Conservation (phyloP, 64 coral and sea anemone genomes). For the Montipora cactus region DNA sequence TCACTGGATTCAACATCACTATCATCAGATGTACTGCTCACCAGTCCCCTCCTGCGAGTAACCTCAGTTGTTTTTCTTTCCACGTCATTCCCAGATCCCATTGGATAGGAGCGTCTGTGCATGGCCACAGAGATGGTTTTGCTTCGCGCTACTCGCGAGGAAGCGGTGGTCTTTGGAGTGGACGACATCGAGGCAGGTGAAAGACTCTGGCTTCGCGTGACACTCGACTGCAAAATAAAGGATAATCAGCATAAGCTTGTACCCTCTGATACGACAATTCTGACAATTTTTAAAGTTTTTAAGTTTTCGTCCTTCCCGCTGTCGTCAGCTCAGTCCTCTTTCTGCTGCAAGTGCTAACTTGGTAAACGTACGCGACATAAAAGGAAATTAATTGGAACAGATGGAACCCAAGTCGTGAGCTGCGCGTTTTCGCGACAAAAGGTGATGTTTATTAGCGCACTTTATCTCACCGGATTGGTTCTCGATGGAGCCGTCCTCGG, state of each 20-base stretch:
- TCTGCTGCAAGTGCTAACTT: too few relatives aligned
- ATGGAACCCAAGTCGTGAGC: too few relatives aligned
- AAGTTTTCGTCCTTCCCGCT: too few relatives aligned
- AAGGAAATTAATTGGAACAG: too few relatives aligned
- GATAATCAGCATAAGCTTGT: too few relatives aligned
- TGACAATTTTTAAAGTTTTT: too few relatives aligned
- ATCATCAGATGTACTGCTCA: constrained; percentile 85
- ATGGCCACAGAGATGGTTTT: constrained; percentile 63
- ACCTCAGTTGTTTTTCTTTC: constrained; percentile 27
- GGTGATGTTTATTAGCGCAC: too few relatives aligned
- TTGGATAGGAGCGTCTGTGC: constrained; percentile 13
- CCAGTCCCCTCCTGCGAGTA: constrained; percentile 17
- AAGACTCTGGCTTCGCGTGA: constrained; percentile 69
- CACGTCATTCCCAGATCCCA: constrained; percentile 7
- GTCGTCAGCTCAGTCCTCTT: too few relatives aligned
- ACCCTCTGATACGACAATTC: too few relatives aligned
- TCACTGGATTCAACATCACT: constrained; percentile 76
- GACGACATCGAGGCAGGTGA: constrained; percentile 42
- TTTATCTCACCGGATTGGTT: neutral
- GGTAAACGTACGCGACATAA: too few relatives aligned
- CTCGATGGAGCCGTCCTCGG: constrained; percentile 6
- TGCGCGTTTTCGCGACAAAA: too few relatives aligned
- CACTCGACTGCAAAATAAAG: constrained; percentile 37
- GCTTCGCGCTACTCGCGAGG: constrained; percentile 38
- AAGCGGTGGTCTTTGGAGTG: constrained; percentile 35